phyloP scores from a whole-genome alignment of 2,888 invertebrate species.

The Cantharis rufa region DNA sequence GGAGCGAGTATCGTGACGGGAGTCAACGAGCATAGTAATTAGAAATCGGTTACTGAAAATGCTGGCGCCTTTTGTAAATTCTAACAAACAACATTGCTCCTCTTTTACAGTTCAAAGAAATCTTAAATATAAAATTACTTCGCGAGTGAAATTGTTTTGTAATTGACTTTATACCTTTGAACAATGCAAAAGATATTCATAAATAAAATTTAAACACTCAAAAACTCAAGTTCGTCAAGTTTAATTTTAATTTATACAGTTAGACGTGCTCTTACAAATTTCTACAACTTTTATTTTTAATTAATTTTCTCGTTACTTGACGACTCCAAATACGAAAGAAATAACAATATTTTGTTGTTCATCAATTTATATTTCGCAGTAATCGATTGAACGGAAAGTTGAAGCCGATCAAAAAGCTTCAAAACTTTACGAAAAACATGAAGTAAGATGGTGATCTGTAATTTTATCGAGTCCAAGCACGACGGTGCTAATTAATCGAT shows the following conservation, averaged over 20 bases:
- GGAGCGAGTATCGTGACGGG: slow-evolving; percentile 39
- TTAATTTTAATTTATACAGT: neutral
- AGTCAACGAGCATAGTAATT: slow-evolving; percentile 46
- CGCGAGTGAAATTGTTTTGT: slow-evolving; percentile 38
- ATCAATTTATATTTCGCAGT: neutral
- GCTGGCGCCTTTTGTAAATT: slow-evolving; percentile 38
- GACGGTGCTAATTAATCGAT: neutral
- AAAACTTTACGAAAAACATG: neutral
- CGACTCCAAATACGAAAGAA: neutral
- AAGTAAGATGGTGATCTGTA: neutral
- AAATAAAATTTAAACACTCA: slow-evolving; percentile 7
- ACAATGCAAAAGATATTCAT: slow-evolving; percentile 12
- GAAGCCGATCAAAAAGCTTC: neutral
- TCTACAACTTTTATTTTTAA: neutral
- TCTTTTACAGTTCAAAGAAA: slow-evolving; percentile 36
- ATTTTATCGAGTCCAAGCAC: neutral
- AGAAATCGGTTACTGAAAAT: slow-evolving; percentile 41
- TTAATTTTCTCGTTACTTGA: neutral
- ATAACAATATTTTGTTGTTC: neutral
- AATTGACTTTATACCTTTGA: slow-evolving; percentile 36
- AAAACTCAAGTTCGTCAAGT: neutral
- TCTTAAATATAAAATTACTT: slow-evolving; percentile 40
- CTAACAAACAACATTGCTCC: slow-evolving; percentile 39
- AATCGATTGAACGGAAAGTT: neutral
- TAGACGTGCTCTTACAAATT: neutral